These are phyloP conservation scores for Aphis craccivora DNA, from an alignment of 1,140 invertebrate genomes.

Conservation along the genomic window DNA sequence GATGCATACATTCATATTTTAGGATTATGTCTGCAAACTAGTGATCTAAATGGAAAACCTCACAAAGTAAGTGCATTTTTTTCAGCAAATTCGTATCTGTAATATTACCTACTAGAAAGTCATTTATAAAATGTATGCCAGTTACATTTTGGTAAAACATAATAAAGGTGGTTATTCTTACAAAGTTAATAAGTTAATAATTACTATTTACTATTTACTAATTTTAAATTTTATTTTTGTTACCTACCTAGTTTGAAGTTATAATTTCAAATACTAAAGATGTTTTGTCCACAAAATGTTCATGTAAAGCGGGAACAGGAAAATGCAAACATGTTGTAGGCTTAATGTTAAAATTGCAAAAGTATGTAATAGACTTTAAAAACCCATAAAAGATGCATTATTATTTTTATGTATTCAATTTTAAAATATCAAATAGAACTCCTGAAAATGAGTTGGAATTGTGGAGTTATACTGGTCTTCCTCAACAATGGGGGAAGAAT, in stretches of 20 bases:
- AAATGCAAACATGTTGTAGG: not conserved
- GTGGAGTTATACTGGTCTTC: not conserved
- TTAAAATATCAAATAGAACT: not conserved
- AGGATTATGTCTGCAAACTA: not conserved
- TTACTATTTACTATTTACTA: not conserved
- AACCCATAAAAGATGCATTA: too few relatives aligned
- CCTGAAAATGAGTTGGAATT: not conserved
- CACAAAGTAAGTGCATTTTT: not conserved
- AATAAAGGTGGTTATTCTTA: too few relatives aligned
- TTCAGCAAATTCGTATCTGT: too few relatives aligned
- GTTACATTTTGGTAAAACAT: not conserved
- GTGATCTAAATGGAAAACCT: not conserved
- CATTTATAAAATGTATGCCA: too few relatives aligned
- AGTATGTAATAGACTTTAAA: not conserved
- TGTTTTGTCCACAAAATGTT: not conserved
- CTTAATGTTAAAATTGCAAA: not conserved
- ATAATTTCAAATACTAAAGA: not conserved
- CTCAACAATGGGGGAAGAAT: not conserved
- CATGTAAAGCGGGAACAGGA: not conserved
- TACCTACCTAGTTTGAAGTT: not conserved
- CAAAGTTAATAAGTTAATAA: too few relatives aligned
- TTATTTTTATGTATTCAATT: not conserved
- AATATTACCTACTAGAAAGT: too few relatives aligned
- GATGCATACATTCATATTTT: not conserved
- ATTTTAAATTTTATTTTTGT: not conserved